These are phyloP conservation scores for Melanchra persicariae DNA, from an alignment of 2,888 invertebrate species.

Conservation along the genomic window DNA sequence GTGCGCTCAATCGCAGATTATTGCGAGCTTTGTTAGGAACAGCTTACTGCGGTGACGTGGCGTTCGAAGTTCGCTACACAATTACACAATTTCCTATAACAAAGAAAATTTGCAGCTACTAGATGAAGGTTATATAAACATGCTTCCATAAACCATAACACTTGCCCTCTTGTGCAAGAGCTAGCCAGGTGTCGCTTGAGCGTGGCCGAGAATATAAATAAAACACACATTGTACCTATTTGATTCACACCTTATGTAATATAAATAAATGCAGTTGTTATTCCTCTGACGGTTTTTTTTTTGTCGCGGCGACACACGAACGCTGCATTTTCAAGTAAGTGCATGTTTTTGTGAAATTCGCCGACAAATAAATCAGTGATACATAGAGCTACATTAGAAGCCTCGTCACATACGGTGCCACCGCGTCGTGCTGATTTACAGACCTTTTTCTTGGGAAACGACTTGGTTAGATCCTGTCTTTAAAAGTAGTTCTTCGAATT, in stretches of 20 bases:
- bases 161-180: constrained; percentile 64
- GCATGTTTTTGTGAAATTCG: constrained; percentile 66
- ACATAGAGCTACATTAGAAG: constrained; percentile 56
- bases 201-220: constrained; percentile 76
- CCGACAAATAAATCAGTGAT: constrained; percentile 66
- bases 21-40: constrained; percentile 47
- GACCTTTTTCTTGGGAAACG: constrained; percentile 53
- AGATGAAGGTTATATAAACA: constrained; percentile 63
- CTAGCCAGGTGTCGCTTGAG: constrained; percentile 71
- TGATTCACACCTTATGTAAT: constrained; percentile 65
- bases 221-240: constrained; percentile 67
- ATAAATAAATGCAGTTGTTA: constrained; percentile 68
- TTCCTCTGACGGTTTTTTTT: constrained; percentile 64
- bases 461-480: constrained; percentile 50
- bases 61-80: constrained; percentile 19
- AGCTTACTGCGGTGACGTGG: constrained; percentile 54
- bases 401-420: constrained; percentile 62
- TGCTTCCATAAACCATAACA: constrained; percentile 65
- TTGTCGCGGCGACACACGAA: constrained; percentile 59
- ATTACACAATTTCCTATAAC: constrained; percentile 57
- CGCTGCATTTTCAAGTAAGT: constrained; percentile 67
- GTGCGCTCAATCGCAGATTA: constrained; percentile 58
- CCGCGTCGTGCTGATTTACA: constrained; percentile 60
- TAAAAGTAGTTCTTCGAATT: constrained; percentile 45
- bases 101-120: constrained; percentile 63